Base-by-base conservation (phyloP, 2,797 vertebrate genomes). In the Paramormyrops hopkinsi region DNA sequence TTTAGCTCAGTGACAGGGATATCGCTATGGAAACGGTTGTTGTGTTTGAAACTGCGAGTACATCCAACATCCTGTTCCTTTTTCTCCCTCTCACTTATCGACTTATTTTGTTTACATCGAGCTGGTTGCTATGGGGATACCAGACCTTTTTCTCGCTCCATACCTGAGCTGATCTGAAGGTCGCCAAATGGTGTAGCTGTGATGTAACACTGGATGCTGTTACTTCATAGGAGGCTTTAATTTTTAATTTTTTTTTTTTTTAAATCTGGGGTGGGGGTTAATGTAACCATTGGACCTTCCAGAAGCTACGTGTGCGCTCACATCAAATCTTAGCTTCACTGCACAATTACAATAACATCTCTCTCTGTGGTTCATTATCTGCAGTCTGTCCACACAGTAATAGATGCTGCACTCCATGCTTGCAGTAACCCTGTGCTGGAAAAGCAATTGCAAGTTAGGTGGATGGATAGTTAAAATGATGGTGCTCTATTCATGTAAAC, bases 21-120 rank as follows among this genome's bases (percentile, higher is more conserved):
- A 62, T 94, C 90, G 83, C 91, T 92, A 88, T 91, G 93, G 94
- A 17, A 91, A 94, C 94, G 25, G 92, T 93, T 91, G 93, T 93
- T 90, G 88, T 88, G 90, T 86, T 76, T 90, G 88, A 90, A 91
- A 89, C 87, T n/a, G 33, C 88, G 33, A 90, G 87, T 59, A 3
- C 69, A 41, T 88, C 53, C 22, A 22, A 86, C 56, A 56, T 88
- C 65, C 88, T 90, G 9, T 88, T 53, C 17, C 14, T 6, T 54
- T 85, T 50, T 48, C 11, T 59, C 59, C 56, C 73, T 90, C 46
- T 62, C 86, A 51, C 33, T 29, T 41, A 11, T 33, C 22, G 22
- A n/a, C 33, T 83, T 12, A 41, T 29, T 86, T 87, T 89, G 89
- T 87, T 89, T 87, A 65, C 76, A 46, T 37, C 53, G 17, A 83